Percentiles rank a stretch among this genome's conserved stretches.
Evolutionary conservation across 2,888 invertebrate species (phyloP).

Genomic region (Cephus sareptanus): DNA sequence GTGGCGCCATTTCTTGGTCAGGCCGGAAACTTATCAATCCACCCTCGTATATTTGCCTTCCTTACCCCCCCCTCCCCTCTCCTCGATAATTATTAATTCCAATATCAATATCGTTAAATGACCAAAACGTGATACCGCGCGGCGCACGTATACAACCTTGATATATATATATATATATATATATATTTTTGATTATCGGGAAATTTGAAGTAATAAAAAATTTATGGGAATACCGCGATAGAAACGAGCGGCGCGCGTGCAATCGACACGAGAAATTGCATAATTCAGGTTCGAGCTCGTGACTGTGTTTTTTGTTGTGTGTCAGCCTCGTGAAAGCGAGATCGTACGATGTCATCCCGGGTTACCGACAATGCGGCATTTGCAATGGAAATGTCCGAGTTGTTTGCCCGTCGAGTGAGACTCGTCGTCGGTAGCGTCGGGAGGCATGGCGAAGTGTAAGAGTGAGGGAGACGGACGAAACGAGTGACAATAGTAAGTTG

Average conservation of each 20-base stretch:
- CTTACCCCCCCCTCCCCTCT: too few species aligned
- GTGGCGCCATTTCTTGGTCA: too few species aligned
- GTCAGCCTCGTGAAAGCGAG: conserved; percentile 1
- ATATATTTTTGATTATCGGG: neutral
- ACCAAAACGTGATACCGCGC: neutral
- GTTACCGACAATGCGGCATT: conserved; percentile 49
- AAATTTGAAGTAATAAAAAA: neutral
- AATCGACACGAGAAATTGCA: neutral
- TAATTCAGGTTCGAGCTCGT: neutral
- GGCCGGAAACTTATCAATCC: too few species aligned
- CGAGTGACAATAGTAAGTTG: neutral
- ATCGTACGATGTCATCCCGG: conserved; percentile 42
- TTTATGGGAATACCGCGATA: neutral
- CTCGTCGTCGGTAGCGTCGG: neutral
- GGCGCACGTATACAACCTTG: neutral
- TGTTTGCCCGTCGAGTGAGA: conserved; percentile 7
- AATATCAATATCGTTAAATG: neutral
- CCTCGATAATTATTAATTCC: neutral
- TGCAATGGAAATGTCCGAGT: conserved; percentile 45
- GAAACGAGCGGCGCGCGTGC: neutral
- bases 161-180: too few species aligned
- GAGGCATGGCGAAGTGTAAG: neutral
- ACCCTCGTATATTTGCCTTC: too few species aligned
- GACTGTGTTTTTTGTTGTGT: neutral
- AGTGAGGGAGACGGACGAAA: neutral